Percentiles rank a stretch among this genome's conserved stretches.
Conservation (phyloP, 2,888 invertebrate species). For the Trachelus stipa region DNA sequence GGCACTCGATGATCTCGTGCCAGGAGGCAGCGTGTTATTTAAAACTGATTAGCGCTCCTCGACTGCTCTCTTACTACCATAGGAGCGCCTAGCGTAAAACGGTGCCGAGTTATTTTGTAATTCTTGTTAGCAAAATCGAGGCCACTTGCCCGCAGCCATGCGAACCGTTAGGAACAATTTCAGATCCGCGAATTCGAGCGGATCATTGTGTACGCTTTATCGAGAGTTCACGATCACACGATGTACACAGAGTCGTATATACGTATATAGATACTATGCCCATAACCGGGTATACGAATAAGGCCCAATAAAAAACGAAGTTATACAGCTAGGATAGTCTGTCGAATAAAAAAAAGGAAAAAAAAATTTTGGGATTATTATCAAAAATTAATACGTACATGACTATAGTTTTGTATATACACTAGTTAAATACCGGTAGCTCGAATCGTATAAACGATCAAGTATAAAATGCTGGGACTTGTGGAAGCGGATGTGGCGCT, state of each 20-base stretch:
- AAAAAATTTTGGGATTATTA: not conserved
- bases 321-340: not conserved
- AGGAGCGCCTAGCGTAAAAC: not conserved
- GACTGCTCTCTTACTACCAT: not conserved
- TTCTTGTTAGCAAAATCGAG: conserved; percentile 26
- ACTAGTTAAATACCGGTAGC: not conserved
- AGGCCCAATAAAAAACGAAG: not conserved
- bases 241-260: not conserved
- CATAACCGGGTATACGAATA: not conserved
- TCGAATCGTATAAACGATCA: not conserved
- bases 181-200: conserved; percentile 30
- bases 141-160: conserved; percentile 28
- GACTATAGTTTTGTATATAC: not conserved
- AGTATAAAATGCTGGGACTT: not conserved
- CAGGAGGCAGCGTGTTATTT: conserved; percentile 19
- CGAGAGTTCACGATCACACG: not conserved
- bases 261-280: not conserved
- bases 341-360: not conserved
- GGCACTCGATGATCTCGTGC: not conserved
- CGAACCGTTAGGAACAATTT: conserved; percentile 32
- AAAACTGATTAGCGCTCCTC: conserved; percentile 21
- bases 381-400: not conserved
- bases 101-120: conserved; percentile 22
- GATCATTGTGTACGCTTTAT: not conserved
- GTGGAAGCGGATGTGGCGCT: conserved; percentile 52